Evolutionary conservation across 2,888 invertebrate genomes (phyloP).

Genomic region (Notodonta dromedarius): DNA sequence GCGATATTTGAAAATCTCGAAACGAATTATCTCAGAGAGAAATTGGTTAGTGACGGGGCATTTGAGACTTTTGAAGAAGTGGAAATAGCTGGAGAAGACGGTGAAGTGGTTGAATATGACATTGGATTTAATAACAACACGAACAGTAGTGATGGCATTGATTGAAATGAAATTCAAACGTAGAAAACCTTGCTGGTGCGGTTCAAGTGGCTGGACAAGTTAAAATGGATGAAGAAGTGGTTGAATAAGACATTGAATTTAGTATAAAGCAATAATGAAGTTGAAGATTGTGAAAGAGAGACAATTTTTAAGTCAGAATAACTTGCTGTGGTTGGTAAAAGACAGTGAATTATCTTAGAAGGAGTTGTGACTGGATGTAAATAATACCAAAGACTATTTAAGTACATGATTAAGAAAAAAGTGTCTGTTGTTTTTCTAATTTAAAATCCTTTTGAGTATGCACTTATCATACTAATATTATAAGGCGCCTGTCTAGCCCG

Average conservation of each 20-base stretch:
- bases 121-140: slow-evolving; percentile 11
- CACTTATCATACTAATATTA: too few relatives aligned
- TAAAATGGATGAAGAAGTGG: background rate
- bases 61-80: slow-evolving; percentile 45
- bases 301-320: too few relatives aligned
- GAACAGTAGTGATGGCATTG: slow-evolving; percentile 18
- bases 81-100: slow-evolving; percentile 26
- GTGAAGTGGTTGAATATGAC: slow-evolving; percentile 25
- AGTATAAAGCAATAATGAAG: too few relatives aligned
- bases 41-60: slow-evolving; percentile 55
- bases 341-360: too few relatives aligned
- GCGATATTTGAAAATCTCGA: slow-evolving; percentile 68
- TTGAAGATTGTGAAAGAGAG: too few relatives aligned
- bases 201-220: background rate
- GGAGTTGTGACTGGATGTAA: too few relatives aligned
- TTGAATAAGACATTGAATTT: background rate
- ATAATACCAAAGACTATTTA: too few relatives aligned
- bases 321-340: too few relatives aligned
- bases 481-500: too few relatives aligned
- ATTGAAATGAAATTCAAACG: slow-evolving; percentile 10
- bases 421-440: too few relatives aligned
- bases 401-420: too few relatives aligned
- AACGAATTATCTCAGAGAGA: slow-evolving; percentile 65
- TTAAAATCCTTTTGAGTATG: too few relatives aligned
- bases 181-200: background rate